A percentile compares a stretch with the other conserved stretches of the same genome.
Conservation (phyloP, 2,113 vertebrate species). For the Ia io region DNA sequence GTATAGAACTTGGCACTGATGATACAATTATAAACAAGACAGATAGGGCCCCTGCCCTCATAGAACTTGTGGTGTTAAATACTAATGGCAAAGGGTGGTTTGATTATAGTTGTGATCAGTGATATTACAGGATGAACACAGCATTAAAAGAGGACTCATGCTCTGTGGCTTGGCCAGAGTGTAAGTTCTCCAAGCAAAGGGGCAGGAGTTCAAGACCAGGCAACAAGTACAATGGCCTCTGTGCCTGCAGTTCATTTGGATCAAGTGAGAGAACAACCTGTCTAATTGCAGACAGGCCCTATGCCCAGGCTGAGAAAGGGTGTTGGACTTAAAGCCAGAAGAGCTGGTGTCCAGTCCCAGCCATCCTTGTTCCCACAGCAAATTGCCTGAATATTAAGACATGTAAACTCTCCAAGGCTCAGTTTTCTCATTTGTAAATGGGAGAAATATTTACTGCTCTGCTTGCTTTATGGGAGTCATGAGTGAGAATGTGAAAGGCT, state of each 20-base stretch:
- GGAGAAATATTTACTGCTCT: neutral
- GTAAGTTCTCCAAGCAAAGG: neutral
- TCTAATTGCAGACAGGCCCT: neutral
- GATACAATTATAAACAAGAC: neutral
- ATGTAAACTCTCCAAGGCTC: neutral
- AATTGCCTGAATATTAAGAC: neutral
- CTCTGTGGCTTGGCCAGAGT: neutral
- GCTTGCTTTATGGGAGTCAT: neutral
- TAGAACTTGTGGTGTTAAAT: neutral
- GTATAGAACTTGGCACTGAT: neutral
- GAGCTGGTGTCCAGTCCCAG: neutral
- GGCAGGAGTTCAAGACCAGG: neutral
- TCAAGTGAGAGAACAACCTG: neutral
- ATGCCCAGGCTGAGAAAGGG: neutral
- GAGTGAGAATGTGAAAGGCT: neutral
- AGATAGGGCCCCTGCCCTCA: neutral
- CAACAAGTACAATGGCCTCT: neutral
- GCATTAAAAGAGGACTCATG: neutral
- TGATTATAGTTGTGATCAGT: neutral
- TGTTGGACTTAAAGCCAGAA: neutral
- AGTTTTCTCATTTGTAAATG: neutral
- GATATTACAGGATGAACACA: neutral
- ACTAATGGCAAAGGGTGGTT: neutral
- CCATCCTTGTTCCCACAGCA: neutral
- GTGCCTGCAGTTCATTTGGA: neutral